phyloP scores from a whole-genome alignment of 1,140 invertebrate species.

The Trichomalopsis sarcophagae region DNA sequence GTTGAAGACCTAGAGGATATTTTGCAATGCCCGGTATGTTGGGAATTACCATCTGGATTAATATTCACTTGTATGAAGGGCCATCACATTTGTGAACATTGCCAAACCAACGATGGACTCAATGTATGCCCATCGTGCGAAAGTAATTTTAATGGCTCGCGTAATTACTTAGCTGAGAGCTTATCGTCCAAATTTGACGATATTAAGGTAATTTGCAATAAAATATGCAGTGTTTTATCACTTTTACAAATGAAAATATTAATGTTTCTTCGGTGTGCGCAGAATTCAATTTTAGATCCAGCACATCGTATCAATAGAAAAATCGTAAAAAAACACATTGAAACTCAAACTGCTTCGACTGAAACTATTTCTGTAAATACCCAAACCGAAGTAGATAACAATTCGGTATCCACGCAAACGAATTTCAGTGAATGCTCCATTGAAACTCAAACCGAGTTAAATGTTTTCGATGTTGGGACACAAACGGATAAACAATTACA shows the following conservation, averaged over 20 bases:
- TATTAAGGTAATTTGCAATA: slow-evolving; percentile 5
- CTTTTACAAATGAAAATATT: neutral
- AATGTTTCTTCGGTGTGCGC: neutral
- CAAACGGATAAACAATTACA: neutral
- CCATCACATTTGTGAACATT: slow-evolving; percentile 23
- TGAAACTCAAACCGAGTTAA: neutral
- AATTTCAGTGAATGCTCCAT: neutral
- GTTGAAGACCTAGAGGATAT: slow-evolving; percentile 16
- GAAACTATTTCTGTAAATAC: neutral
- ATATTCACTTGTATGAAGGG: neutral
- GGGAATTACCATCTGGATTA: neutral
- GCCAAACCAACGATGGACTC: neutral
- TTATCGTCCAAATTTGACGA: slow-evolving; percentile 8
- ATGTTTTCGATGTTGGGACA: neutral
- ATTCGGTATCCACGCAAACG: neutral
- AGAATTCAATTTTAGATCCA: slow-evolving; percentile 13
- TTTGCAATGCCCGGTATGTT: slow-evolving; percentile 17
- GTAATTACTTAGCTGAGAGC: slow-evolving; percentile 15
- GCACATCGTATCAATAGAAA: neutral
- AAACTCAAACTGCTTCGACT: neutral
- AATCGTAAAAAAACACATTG: neutral
- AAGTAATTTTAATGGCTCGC: neutral
- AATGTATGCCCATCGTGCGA: neutral
- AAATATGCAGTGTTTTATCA: neutral
- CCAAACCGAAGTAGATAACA: neutral